Evolutionary conservation across 1,140 invertebrate species (phyloP).

Genomic region (Leptopilina clavipes): DNA sequence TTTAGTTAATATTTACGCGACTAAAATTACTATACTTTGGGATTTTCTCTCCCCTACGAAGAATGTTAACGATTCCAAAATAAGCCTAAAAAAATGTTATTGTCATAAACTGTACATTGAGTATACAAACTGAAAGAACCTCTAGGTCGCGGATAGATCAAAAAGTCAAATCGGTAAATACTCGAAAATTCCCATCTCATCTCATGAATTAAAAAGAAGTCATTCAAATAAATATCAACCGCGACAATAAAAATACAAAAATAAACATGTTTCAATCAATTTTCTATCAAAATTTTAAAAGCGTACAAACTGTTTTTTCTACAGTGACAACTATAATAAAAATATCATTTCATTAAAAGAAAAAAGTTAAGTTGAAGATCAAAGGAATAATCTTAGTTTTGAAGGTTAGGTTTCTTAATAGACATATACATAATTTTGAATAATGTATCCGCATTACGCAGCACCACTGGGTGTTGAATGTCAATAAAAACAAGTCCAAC

Average conservation of each 20-base stretch:
- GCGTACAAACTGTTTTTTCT: too few relatives aligned
- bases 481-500: constrained; percentile 28
- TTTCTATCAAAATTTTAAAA: too few relatives aligned
- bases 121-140: not conserved
- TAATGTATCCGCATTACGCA: constrained; percentile 2
- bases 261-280: not conserved
- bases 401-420: constrained; percentile 18
- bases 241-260: not conserved
- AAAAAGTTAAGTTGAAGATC: not conserved
- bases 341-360: not conserved
- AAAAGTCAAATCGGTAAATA: not conserved
- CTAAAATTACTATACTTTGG: not conserved
- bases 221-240: not conserved
- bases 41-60: not conserved
- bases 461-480: constrained; percentile 28
- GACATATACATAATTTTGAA: constrained; percentile 9
- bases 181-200: not conserved
- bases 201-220: too few relatives aligned
- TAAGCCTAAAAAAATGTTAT: constrained; percentile 1
- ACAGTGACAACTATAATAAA: not conserved
- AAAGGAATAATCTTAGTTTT: not conserved
- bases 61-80: not conserved
- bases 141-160: not conserved
- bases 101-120: not conserved
- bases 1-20: not conserved